Evolutionary conservation across 2,797 vertebrate species (phyloP).

Genomic region (Lagocephalus sceleratus): DNA sequence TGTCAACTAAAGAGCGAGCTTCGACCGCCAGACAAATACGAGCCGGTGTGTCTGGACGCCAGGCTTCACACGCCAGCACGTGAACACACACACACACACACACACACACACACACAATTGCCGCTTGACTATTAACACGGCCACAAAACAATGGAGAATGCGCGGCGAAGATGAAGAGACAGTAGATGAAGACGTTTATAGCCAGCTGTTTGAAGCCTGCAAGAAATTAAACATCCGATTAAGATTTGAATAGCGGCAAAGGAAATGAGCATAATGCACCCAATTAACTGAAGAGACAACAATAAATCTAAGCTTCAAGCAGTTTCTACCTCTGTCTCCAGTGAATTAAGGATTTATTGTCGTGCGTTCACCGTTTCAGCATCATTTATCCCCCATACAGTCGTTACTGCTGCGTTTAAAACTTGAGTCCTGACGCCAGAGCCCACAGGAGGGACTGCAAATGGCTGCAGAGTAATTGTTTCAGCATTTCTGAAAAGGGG

Average conservation of each 20-base stretch:
- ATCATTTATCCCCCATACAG: constrained; percentile 7
- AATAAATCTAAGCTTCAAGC: constrained; percentile 47
- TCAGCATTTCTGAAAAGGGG: constrained; percentile 46
- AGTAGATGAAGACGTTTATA: constrained; percentile 35
- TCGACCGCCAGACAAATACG: constrained; percentile 45
- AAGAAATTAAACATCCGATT: constrained; percentile 66
- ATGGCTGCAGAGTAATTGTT: constrained; percentile 44
- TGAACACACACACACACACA: constrained; percentile 11
- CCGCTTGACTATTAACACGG: constrained; percentile 15
- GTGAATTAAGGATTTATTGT: constrained; percentile 35
- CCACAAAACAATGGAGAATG: constrained; percentile 41
- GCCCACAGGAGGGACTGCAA: constrained; percentile 10
- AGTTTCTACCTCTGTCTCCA: constrained; percentile 24
- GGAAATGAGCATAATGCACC: constrained; percentile 51
- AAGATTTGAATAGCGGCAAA: constrained; percentile 58
- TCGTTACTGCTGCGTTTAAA: constrained; percentile 12
- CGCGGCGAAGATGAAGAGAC: constrained; percentile 21
- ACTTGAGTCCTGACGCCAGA: constrained; percentile 30
- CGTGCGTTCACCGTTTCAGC: constrained; percentile 9
- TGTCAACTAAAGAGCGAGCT: constrained; percentile 9
- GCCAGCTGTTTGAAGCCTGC: constrained; percentile 56
- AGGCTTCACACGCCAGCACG: neutral
- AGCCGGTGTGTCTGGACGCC: constrained; percentile 1
- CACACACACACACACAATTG: constrained; percentile 9
- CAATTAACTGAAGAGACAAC: constrained; percentile 50